Evolutionary conservation across 2,888 invertebrate genomes (phyloP).

Genomic region (Athalia circularis): DNA sequence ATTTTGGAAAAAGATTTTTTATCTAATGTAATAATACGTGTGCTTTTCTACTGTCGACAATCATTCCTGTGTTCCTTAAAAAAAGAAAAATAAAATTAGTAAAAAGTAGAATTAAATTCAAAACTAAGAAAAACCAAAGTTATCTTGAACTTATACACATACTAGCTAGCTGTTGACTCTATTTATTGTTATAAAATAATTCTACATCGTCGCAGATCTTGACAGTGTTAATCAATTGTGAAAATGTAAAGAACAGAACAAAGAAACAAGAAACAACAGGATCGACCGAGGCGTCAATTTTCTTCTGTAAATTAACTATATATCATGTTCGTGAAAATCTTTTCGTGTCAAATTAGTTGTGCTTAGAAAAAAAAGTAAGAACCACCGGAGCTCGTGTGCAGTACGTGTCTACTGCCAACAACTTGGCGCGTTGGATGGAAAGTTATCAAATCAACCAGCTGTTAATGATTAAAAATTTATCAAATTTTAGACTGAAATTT

Average conservation of each 20-base stretch:
- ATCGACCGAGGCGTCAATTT: too few species aligned
- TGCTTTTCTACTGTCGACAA: conserved; percentile 30
- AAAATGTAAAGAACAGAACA: neutral
- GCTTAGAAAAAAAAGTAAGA: neutral
- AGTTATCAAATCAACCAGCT: conserved; percentile 10
- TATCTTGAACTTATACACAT: neutral
- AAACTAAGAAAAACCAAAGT: too few species aligned
- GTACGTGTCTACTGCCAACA: too few species aligned
- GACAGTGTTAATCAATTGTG: too few species aligned
- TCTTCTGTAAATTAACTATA: neutral
- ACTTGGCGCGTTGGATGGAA: too few species aligned
- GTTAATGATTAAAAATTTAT: conserved; percentile 21
- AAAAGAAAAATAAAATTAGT: neutral
- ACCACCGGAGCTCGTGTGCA: neutral
- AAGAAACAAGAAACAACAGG: neutral
- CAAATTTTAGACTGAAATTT: conserved; percentile 21
- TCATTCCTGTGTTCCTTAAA: conserved; percentile 37
- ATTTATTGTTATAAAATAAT: neutral
- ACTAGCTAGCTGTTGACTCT: too few species aligned
- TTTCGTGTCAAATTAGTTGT: conserved; percentile 16
- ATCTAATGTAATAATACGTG: neutral
- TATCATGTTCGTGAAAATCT: neutral
- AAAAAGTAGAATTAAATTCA: neutral
- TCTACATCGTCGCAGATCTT: neutral
- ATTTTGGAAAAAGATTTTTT: conserved; percentile 1